Base-by-base conservation (phyloP, 2,113 vertebrate species). In the Sander vitreus region DNA sequence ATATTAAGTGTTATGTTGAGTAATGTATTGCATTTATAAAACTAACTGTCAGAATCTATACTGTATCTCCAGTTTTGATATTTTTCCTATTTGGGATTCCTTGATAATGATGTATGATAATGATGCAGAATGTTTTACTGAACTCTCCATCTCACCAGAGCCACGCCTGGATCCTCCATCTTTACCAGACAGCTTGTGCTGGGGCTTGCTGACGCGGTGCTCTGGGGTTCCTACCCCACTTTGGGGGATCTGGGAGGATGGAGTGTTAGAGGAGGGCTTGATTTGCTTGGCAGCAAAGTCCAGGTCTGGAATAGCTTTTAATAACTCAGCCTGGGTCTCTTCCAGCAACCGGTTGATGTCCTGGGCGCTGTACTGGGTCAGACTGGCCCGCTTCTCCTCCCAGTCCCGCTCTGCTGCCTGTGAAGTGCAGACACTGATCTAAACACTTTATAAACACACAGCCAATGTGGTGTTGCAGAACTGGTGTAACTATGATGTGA, bases 291-390 rank as follows among this genome's bases (percentile, higher is more conserved):
- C 97, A 0, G 97, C 97, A 67, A 98, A 99, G 68, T 99, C 98
- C 92, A 99, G 94, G 93, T 99, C 98, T 0, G 98, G 98, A 73
- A 99, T 99, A 80, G 98, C 97, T 90, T 99, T 99, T 96, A 99
- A 97, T n/a, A 99, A 94, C 93, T 99, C 98, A 0, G 97, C 98
- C 86, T 99, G 98, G 0, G 98, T 99, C 94, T 99, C 98, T 84
- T 99, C 98, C 93, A 99, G 95, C 4, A 99, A 96, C 18, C 98
- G 96, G 92, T 98, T 99, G 91, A 99, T 99, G 95, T 99, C 98
- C 94, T 98, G 98, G 90, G 98, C 96, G 0, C 98, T 99, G 94
- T 98, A 99, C 92, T 99, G 98, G 73, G 97, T 98, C 84, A 99
- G 93, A 27, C 97, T 98, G 3, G 97, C 98, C 19, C 97, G 93